Base-by-base conservation (phyloP, 2,888 invertebrate genomes). In the Dryadula phaetusa region DNA sequence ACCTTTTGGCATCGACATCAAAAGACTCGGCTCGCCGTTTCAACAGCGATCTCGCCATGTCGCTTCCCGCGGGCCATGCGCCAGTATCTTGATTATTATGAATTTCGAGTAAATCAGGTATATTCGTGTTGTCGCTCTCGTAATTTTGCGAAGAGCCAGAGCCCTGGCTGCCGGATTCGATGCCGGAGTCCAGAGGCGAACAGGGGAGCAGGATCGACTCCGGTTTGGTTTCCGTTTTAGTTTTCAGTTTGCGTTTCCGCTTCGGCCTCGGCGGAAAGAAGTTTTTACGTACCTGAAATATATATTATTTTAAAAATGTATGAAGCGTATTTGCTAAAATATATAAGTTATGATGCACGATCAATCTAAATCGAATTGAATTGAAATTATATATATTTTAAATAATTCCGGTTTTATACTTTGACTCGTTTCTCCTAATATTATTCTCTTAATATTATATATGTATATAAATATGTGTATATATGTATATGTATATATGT, bases 181-280 rank as follows among this genome's bases (percentile, higher is more conserved):
- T 77, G 56, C 87, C 86, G 2, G 88, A 89, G 77, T 90, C 89
- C 1, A 52, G 16, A 1, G 16, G 86, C 1, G 87, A 88, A 12
- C 82, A 74, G 3, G 79, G 72, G 52, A 78, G 78, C 37, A 82
- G 69, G 32, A 64, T 58, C 37, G 46, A 47, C 16, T 79, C 79
- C 40, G 75, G 73, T 40, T 73, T 75, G 52, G 67, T 64, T 46
- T 54, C 70, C 61, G 64, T 69, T 52, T 66, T 76, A 46, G 80
- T 78, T 74, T 85, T 87, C 73, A 77, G 79, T 70, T 88, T 90
- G 73, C 88, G 90, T 75, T 84, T 93, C 74, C 88, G 90, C 75
- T 84, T 93, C 74, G 95, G 95, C 63, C 95, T 91, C 61, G 95
- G 95, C 34, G 95, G 95, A 87, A 95, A 95, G 81, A 94, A 94